Evolutionary conservation across 2,113 vertebrate species (phyloP), one percentile per base, ranked within the genome.

Genomic region (Lepus timidus): DNA sequence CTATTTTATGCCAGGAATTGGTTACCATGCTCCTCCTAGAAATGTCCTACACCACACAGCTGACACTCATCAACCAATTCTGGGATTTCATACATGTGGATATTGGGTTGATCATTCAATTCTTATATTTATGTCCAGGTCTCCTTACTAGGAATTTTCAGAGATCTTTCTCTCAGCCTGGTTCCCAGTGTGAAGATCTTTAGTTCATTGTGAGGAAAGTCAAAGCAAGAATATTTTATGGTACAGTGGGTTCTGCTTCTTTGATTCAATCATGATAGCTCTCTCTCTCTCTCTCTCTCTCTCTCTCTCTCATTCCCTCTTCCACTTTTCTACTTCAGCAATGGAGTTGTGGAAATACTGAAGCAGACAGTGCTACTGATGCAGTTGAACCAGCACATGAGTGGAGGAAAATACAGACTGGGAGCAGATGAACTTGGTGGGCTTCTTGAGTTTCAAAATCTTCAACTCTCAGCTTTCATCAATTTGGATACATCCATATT

Each of bases 111-210:
- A 75, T 82, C 23, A 51, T 51, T 89, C n/a, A 68, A 29, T 65
- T 85, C 13, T 55, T 90, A 80, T 52, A 27, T 25, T 51, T 92
- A 76, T 52, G 58, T 61, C 8, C 9, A 51, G 6, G 70, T 92
- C 68, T 91, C 80, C 73, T 88, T 71, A 58, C 39, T 58, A 78
- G 82, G 71, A 62, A 84, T 51, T 90, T 95, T 88, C 39, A 70
- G 78, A 91, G 39, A n/a, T 64, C 52, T 83, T 93, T 62, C 74
- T 73, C 16, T 44, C 1, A 44, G 49, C 29, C 17, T 73, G 36
- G 16, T 29, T 92, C 39, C 68, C 27, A 51, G 27, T 44, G 6
- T 87, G 22, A 90, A 62, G 36, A 49, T 71, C 65, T 96, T 94
- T 79, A 33, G 80, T 86, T 86, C 23, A 7, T 74, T 81, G 5